phyloP scores from a whole-genome alignment of 2,888 invertebrate species.

The Epistrophella euchroma region DNA sequence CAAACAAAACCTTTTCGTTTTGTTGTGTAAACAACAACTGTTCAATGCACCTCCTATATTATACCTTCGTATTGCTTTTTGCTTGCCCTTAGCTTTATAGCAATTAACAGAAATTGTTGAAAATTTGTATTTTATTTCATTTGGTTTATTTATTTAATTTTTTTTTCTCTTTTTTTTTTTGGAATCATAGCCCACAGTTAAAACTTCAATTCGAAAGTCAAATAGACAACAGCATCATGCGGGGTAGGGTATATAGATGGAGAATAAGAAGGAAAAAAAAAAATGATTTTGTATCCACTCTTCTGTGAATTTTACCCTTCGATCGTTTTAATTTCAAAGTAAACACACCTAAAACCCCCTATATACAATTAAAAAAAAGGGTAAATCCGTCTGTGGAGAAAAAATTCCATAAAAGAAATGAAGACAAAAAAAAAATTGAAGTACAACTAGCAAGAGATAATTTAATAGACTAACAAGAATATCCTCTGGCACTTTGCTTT shows the following conservation, averaged over 20 bases:
- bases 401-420: conserved; percentile 26
- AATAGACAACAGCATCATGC: conserved; percentile 51
- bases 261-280: background rate
- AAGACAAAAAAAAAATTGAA: conserved; percentile 14
- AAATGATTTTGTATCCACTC: conserved; percentile 68
- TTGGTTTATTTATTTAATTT: conserved; percentile 29
- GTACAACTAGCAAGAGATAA: conserved; percentile 68
- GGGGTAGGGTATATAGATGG: background rate
- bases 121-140: conserved; percentile 57
- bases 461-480: conserved; percentile 76
- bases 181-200: conserved; percentile 55
- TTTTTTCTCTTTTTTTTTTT: background rate
- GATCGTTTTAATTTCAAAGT: conserved; percentile 73
- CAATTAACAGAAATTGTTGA: conserved; percentile 69
- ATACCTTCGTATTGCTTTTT: conserved; percentile 26
- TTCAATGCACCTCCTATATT: background rate
- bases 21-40: conserved; percentile 32
- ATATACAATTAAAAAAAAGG: background rate
- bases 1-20: conserved; percentile 63
- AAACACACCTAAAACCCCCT: conserved; percentile 65
- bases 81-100: conserved; percentile 58
- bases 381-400: conserved; percentile 14
- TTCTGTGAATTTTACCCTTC: conserved; percentile 69
- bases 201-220: conserved; percentile 72
- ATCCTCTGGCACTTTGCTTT: conserved; percentile 68